Percentiles rank a stretch among this genome's conserved stretches.
Evolutionary conservation across 2,888 invertebrate species (phyloP).

Genomic region (Hoplodrina ambigua): DNA sequence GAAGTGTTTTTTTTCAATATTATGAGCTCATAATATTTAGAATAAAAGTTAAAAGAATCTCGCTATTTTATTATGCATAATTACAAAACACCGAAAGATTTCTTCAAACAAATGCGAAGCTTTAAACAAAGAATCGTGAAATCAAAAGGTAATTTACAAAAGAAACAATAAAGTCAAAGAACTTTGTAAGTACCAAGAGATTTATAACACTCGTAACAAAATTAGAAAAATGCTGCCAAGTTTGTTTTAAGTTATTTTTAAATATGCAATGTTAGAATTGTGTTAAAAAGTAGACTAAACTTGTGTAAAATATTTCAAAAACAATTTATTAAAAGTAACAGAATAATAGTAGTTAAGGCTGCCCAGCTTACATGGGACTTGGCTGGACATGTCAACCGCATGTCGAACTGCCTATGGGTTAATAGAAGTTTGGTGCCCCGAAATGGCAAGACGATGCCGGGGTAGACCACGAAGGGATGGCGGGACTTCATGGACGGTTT

Average conservation of each 20-base stretch:
- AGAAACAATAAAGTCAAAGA: constrained; percentile 36
- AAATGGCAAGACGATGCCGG: no score
- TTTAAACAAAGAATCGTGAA: constrained; percentile 20
- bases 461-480: no score
- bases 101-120: constrained; percentile 20
- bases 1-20: no score
- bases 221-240: constrained; percentile 44
- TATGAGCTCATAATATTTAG: not conserved
- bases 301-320: no score
- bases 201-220: constrained; percentile 63
- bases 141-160: constrained; percentile 53
- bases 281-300: not conserved
- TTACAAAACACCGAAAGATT: constrained; percentile 23
- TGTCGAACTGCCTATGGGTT: no score
- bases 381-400: no score
- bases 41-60: constrained; percentile 6
- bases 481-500: no score
- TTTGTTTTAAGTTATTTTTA: constrained; percentile 20
- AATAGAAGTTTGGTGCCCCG: no score
- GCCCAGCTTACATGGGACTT: no score
- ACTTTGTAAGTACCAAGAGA: constrained; percentile 55
- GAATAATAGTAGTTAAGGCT: no score
- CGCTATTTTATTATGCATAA: constrained; percentile 20
- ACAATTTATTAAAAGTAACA: no score
- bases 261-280: constrained; percentile 18